These are phyloP conservation scores for Melanocharis versteri DNA, from an alignment of 2,113 vertebrate genomes.

Conservation along the genomic window DNA sequence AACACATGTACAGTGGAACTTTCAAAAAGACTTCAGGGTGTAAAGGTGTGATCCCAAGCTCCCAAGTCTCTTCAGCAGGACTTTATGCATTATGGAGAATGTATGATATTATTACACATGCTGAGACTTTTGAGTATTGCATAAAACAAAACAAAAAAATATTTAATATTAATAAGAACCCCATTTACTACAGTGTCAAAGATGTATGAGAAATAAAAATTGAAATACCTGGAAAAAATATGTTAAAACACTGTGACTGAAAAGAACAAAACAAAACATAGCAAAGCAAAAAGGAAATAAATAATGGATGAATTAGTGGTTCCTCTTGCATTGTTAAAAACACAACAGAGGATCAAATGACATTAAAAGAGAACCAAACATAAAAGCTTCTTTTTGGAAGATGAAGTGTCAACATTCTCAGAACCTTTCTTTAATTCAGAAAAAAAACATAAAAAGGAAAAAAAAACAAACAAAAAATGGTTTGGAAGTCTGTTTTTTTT, in stretches of 20 bases:
- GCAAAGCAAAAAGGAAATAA: conserved; percentile 25
- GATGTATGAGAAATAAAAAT: neutral
- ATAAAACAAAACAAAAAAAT: neutral
- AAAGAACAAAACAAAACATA: conserved; percentile 24
- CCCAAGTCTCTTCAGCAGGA: neutral
- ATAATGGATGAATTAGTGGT: conserved; percentile 30
- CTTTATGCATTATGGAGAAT: neutral
- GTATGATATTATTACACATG: neutral
- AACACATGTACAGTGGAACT: neutral
- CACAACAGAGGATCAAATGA: neutral
- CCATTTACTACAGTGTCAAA: neutral
- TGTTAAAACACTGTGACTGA: neutral
- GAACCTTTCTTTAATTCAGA: neutral
- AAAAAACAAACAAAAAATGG: neutral
- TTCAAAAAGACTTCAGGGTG: neutral
- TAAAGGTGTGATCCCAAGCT: neutral
- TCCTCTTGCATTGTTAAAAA: conserved; percentile 36
- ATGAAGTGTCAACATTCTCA: conserved; percentile 16
- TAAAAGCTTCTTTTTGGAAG: conserved; percentile 8
- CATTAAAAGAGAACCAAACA: neutral
- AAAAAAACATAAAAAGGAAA: neutral
- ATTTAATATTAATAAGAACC: neutral
- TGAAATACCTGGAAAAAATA: conserved; percentile 1
- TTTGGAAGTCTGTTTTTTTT: neutral
- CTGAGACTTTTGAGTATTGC: neutral